A percentile compares a stretch with the other conserved stretches of the same genome.
These are phyloP conservation scores for Cuculus canorus DNA, from an alignment of 2,797 vertebrate species.

Conservation along the genomic window DNA sequence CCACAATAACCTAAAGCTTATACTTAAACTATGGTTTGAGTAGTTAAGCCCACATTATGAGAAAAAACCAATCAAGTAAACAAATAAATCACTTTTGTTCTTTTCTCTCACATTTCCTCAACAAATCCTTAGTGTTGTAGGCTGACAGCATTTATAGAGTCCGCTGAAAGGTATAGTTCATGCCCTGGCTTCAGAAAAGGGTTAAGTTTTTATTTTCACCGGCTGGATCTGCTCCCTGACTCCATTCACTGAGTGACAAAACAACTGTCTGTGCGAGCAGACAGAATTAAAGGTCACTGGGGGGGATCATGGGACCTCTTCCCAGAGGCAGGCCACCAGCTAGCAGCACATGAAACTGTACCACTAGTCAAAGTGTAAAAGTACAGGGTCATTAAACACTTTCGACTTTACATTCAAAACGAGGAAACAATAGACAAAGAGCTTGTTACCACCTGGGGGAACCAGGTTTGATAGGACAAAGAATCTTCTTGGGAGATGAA, in stretches of 20 bases:
- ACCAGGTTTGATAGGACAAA: not conserved
- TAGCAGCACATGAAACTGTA: not conserved
- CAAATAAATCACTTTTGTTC: rapidly evolving
- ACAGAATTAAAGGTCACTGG: not conserved
- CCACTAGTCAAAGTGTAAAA: not conserved
- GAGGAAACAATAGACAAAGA: not conserved
- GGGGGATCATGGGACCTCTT: not conserved
- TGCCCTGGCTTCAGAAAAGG: not conserved
- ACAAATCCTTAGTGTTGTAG: not conserved
- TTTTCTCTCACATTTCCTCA: not conserved
- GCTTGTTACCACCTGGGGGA: not conserved
- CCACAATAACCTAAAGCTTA: not conserved
- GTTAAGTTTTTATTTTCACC: not conserved
- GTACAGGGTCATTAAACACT: rapidly evolving
- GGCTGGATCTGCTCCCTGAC: not conserved
- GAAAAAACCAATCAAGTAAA: not conserved
- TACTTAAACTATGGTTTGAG: not conserved
- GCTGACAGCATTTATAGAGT: not conserved
- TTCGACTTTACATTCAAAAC: not conserved
- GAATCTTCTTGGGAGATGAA: not conserved
- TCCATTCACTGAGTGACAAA: not conserved
- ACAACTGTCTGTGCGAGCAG: not conserved
- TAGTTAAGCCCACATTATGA: not conserved
- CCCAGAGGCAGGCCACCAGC: not conserved
- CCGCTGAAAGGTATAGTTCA: not conserved